Conservation (phyloP, 2,888 invertebrate genomes). For the Coleophora flavipennella region DNA sequence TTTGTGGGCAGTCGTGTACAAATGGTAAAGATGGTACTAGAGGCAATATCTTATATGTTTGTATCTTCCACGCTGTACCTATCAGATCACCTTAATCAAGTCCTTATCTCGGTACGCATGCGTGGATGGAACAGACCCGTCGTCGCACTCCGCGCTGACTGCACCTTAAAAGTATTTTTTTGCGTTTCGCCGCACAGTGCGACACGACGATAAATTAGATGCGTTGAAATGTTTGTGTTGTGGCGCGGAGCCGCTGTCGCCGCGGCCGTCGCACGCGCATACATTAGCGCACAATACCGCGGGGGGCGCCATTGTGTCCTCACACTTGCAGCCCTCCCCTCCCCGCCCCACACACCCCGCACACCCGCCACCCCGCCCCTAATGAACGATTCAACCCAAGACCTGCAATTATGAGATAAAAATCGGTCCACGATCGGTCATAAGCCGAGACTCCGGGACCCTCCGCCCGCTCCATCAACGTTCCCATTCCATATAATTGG, state of each 20-base stretch:
- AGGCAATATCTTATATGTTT: no score
- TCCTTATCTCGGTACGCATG: no score
- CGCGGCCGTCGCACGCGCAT: constrained; percentile 39
- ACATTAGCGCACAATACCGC: constrained; percentile 59
- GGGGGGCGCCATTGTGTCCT: constrained; percentile 62
- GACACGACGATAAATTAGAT: constrained; percentile 64
- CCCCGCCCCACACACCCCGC: constrained; percentile 13
- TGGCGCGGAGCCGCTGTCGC: constrained; percentile 49
- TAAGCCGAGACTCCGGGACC: constrained; percentile 12
- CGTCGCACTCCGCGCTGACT: background rate
- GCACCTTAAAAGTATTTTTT: constrained; percentile 54
- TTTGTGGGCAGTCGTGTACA: no score
- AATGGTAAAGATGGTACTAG: no score
- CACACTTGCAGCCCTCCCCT: constrained; percentile 27
- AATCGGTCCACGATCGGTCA: constrained; percentile 41
- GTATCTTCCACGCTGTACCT: no score
- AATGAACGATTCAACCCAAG: constrained; percentile 56
- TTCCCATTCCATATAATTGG: constrained; percentile 12
- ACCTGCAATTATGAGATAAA: constrained; percentile 62
- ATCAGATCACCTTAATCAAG: no score
- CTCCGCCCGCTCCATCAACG: constrained; percentile 9
- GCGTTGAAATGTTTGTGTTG: constrained; percentile 71
- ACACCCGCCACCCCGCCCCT: constrained; percentile 28
- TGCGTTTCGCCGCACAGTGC: constrained; percentile 43
- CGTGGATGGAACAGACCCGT: background rate